Evolutionary conservation across 2,888 invertebrate species (phyloP), one percentile per base, ranked within the genome.

Genomic region (Hyppa rectilinea): DNA sequence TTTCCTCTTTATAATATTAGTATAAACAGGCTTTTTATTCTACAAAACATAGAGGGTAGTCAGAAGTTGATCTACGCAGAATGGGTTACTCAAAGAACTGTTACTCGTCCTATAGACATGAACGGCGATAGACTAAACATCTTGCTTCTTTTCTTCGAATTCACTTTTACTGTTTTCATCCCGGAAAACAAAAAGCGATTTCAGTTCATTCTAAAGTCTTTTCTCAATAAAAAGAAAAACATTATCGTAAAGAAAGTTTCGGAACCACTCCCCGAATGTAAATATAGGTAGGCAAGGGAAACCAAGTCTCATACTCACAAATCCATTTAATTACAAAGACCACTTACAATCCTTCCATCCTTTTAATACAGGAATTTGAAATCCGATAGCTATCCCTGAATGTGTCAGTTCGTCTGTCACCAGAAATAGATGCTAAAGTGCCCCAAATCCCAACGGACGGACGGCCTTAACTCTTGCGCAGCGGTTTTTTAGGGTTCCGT

Each of bases 381-480:
- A 75, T 55, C 65, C 60, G 63, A 81, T 82, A 74, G 78, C 69
- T 72, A 50, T 77, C 71, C 62, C 61, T 58, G 63, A 61, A 65
- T 73, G 45, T 81, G 71, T 78, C 52, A 62, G 59, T 79, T 34
- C 47, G 74, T 79, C 66, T 77, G 71, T 79, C 81, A 79, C 67
- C 83, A 72, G 65, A 82, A 85, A 84, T 84, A 84, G 83, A 73
- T 50, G 23, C 69, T 70, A 76, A 85, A 85, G 78, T 85, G 85
- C 62, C 73, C 71, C 66, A 77, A 82, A 80, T 83, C 85, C 82
- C 84, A 55, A 68, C 78, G 85, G 80, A 68, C 78, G 85, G 80
- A 72, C 77, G 72, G 75, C 31, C 59, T 71, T 53, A 81, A 85
- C 83, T 85, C 84, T 72, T 83, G 81, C 85, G 85, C 85, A 82